Evolutionary conservation across 2,113 vertebrate species (phyloP).

Genomic region (Mus spicilegus): DNA sequence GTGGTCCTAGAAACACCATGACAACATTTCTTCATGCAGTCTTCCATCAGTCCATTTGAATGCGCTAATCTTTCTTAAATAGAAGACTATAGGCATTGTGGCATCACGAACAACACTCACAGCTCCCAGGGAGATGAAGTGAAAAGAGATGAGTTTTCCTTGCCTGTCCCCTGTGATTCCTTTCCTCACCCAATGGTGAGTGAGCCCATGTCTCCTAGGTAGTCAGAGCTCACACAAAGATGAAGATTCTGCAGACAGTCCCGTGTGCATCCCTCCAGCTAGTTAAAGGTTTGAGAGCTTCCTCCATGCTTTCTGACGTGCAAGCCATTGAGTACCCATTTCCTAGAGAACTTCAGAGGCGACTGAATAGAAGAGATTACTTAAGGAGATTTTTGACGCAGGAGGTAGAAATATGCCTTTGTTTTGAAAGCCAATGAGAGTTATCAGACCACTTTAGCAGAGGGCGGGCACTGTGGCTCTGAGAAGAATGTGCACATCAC

Average conservation of each 20-base stretch:
- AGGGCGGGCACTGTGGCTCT: slow-evolving; percentile 32
- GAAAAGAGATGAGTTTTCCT: neutral
- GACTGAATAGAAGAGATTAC: neutral
- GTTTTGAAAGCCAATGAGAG: slow-evolving; percentile 52
- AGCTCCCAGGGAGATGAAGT: neutral
- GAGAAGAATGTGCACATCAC: slow-evolving; percentile 16
- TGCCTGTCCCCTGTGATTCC: neutral
- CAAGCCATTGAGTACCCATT: neutral
- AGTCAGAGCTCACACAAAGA: neutral
- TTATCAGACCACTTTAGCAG: slow-evolving; percentile 55
- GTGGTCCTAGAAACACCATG: neutral
- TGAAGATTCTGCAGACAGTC: neutral
- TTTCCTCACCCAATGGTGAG: neutral
- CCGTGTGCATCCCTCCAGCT: neutral
- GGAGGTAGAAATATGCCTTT: slow-evolving; percentile 21
- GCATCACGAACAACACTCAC: neutral
- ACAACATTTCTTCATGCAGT: neutral
- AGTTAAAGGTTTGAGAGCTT: neutral
- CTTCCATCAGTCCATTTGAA: neutral
- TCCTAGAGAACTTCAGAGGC: slow-evolving; percentile 41
- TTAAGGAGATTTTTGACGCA: slow-evolving; percentile 26
- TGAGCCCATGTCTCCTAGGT: neutral
- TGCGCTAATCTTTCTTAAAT: neutral
- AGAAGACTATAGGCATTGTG: neutral
- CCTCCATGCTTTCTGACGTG: neutral